Base-by-base conservation (phyloP, 2,888 invertebrate species). In the Polietes domitor region DNA sequence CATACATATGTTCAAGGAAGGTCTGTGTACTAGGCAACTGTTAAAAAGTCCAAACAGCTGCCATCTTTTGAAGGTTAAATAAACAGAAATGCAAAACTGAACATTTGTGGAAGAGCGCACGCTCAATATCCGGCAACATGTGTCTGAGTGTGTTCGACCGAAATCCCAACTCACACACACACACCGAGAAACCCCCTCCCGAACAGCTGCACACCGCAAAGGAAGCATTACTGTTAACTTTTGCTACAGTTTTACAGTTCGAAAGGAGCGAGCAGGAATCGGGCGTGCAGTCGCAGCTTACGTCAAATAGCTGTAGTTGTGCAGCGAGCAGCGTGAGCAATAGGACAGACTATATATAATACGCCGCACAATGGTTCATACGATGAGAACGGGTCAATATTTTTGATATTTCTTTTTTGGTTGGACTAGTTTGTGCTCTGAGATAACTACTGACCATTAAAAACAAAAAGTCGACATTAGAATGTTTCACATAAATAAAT, bases 241-340 rank as follows among this genome's bases (percentile, higher is more conserved):
- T 19, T 21, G 24, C 68, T 6, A 58, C 53, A 58, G 19, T 53
- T 53, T 43, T 6, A 58, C 53, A 58, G 19, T 53, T 53, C 6
- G 21, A 10, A 21, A 15, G 26, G 58, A 24, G 12, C 9, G 55
- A 55, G 10, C 24, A 19, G 7, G 55, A 7, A 58, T 58, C 26
- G 10, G 26, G 58, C 58, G 1, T 26, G 58, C 58, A 24, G 58
- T 58, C 26, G 26, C 24, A 15, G 26, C 26, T 58, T 24, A 58
- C 58, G 83, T 70, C 80, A 83, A 80, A 83, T 80, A 83, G 83
- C 83, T 83, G 83, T 83, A 83, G 83, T 83, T 83, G 71, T 83
- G 83, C 83, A 80, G 83, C 72, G 53, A 26, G n/a, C n/a, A n/a
- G n/a, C n/a, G n/a, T n/a, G n/a, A n/a, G n/a, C n/a, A n/a, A n/a